Evolutionary conservation across 2,797 vertebrate species (phyloP).

Genomic region (Myiotriccus ornatus): DNA sequence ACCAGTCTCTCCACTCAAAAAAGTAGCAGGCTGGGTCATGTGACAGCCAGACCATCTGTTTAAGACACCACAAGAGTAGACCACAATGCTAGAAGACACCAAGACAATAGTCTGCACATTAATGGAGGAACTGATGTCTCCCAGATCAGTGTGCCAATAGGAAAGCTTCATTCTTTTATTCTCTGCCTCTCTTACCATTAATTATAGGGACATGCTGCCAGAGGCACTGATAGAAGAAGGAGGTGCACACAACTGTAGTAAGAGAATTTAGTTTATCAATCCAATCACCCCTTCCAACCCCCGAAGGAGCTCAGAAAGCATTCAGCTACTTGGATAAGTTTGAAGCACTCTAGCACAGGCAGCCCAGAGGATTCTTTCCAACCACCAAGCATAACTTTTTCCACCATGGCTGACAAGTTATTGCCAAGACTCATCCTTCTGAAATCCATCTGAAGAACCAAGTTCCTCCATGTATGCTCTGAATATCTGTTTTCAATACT

Average conservation of each 20-base stretch:
- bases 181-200: neutral
- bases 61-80: neutral
- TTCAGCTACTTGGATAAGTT: neutral
- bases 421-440: neutral
- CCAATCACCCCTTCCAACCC: neutral
- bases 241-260: neutral
- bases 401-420: neutral
- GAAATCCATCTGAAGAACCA: neutral
- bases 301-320: neutral
- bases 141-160: neutral
- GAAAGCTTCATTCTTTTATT: neutral
- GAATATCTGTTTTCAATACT: neutral
- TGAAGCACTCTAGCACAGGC: neutral
- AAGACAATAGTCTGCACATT: neutral
- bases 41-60: neutral
- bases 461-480: neutral
- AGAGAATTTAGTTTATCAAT: neutral
- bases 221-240: neutral
- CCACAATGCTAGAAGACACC: neutral
- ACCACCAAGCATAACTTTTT: slow-evolving; percentile 14
- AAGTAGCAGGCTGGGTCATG: neutral
- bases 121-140: neutral
- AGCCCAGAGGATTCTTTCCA: neutral
- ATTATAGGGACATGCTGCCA: neutral
- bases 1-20: neutral